Conservation (phyloP, 2,888 invertebrate genomes). For the Unio pictorum region DNA sequence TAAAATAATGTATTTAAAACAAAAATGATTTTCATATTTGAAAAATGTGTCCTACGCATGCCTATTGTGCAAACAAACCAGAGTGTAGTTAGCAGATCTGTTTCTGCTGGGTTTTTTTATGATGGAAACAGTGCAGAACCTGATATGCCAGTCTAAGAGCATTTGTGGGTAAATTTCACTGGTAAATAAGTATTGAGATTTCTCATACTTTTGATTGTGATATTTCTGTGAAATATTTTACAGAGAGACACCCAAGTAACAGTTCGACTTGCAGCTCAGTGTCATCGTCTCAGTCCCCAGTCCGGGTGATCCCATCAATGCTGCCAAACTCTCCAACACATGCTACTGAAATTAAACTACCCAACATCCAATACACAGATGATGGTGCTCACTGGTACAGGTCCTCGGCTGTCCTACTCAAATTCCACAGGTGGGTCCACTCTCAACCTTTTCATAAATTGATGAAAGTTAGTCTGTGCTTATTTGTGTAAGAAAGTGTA, state of each 20-base stretch:
- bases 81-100: too few species aligned
- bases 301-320: slow-evolving; percentile 50
- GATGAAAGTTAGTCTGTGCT: not conserved
- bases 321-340: slow-evolving; percentile 61
- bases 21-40: too few species aligned
- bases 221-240: slow-evolving; percentile 6
- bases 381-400: slow-evolving; percentile 70
- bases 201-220: too few species aligned
- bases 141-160: too few species aligned
- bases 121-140: too few species aligned
- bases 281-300: slow-evolving; percentile 52
- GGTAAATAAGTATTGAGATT: too few species aligned
- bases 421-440: slow-evolving; percentile 61
- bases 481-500: too few species aligned
- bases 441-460: not conserved
- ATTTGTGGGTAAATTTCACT: too few species aligned
- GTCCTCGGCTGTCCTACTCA: slow-evolving; percentile 66
- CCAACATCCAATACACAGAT: slow-evolving; percentile 51
- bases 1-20: too few species aligned
- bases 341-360: slow-evolving; percentile 32
- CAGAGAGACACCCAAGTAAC: slow-evolving; percentile 46
- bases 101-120: too few species aligned
- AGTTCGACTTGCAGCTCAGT: slow-evolving; percentile 47
- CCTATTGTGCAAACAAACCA: too few species aligned
- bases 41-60: too few species aligned